Base-by-base conservation (phyloP, 2,113 vertebrate species). In the Etheostoma cragini region DNA sequence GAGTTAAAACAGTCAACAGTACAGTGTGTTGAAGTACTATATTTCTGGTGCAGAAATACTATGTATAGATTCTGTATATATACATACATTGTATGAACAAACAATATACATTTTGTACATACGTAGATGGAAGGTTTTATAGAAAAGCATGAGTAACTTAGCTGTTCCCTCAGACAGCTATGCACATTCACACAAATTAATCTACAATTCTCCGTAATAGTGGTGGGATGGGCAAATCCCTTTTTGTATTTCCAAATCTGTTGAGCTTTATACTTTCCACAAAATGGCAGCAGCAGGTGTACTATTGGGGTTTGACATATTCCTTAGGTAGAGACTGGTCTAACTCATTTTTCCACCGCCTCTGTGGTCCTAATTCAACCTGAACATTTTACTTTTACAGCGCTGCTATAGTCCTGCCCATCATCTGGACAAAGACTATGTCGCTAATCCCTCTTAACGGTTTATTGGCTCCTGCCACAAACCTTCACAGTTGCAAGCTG, bases 391-490 rank as follows among this genome's bases (percentile, higher is more conserved):
- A 60, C 57, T 70, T 81, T 50, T 56, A 84, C 78, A 84, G 49
- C 70, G 6, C 47, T 16, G 47, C 65, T 52, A 4, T 17, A 15
- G 47, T 26, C 19, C 14, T 22, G 42, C 53, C 49, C 81, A 56
- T 77, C 66, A 67, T 86, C 76, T 57, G 75, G 38, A 16, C 54
- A 33, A 26, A 70, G 45, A 80, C 73, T 78, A 74, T 74, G 67
- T 72, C 62, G 53, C 72, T 77, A 82, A 81, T 77, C 74, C 75
- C 72, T 53, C 72, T 63, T 56, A 70, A 80, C 22, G 13, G 30
- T 86, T 82, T 83, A 85, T 72, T 79, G 80, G 76, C 81, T 78
- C 53, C 72, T 70, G 81, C 75, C 75, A 85, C 78, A 83, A 85
- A 87, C 63, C 72, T 78, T 68, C 78, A 69, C 83, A 72, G 70